Evolutionary conservation across 2,888 invertebrate species (phyloP), one percentile per base, ranked within the genome.

Genomic region (Drosophila helvetica): DNA sequence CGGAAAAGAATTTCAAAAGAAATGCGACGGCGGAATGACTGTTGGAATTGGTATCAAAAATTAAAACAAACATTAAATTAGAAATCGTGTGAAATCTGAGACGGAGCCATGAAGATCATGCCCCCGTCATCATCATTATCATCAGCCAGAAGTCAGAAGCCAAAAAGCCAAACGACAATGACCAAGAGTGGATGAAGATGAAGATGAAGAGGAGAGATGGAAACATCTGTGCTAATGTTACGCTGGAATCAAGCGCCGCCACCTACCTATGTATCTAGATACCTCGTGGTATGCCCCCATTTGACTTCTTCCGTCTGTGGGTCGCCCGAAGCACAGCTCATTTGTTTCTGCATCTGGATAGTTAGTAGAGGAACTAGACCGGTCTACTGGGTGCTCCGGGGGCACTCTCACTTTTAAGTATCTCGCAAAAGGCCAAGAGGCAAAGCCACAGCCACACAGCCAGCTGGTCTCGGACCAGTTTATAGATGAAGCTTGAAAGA

Each of bases 71-170:
- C 68, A 73, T 67, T 63, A 80, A 77, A 73, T 77, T 85, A 87
- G 83, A 83, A 83, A 83, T 83, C 83, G 85, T 87, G 88, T 83
- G 86, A 83, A 79, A 74, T 66, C 33, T n/a, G 38, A 38, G 15
- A 38, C n/a, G 2, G 4, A 74, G 64, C 45, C 38, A 7, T n/a
- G 38, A 38, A 15, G 38, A 38, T 38, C 38, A 38, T 38, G 38
- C 38, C 38, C 22, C 47, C 50, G 65, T 53, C 53, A 52, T 17
- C 30, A 22, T 27, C 30, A 53, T 30, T 10, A 30, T 1, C 27
- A 27, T 6, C 27, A 27, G 27, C 7, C 27, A 8, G 27, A 27
- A 33, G 33, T 10, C 33, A 33, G 33, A 33, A 52, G 9, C 45
- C 54, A 56, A 25, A 46, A 43, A 38, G 38, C 42, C 50, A 58